Evolutionary conservation across 2,797 vertebrate genomes (phyloP), one percentile per base, ranked within the genome.

Genomic region (Kryptolebias ocellatus): DNA sequence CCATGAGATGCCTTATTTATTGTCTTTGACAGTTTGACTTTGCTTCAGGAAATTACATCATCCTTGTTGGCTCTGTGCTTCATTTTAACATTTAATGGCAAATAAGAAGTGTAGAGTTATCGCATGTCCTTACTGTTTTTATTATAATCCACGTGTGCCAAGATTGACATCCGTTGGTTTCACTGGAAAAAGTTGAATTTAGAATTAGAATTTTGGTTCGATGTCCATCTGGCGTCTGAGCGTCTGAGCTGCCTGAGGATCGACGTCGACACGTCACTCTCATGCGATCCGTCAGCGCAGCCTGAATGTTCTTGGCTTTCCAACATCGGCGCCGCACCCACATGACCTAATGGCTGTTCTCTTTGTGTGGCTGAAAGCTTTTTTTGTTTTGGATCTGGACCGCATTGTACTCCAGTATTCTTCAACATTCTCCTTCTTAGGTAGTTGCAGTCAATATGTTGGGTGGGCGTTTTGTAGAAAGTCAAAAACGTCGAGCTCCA

Each of bases 311-410:
- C 70, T 60, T 64, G 56, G 67, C 74, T 62, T 67, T 76, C 75
- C 79, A 79, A 3, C 70, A 68, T 53, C 46, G 0, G 67, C 1
- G 71, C 83, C 86, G 66, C 88, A 83, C 90, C 88, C 80, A 84
- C 70, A 87, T 90, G 86, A 92, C 74, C 79, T 89, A 61, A 90
- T 59, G 0, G 45, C 67, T 63, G 53, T 27, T 49, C 31, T 69
- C 60, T 44, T 79, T 64, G 67, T 51, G 18, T 16, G n/a, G 64
- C 67, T 74, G 16, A 0, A 24, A 45, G 39, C 49, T 50, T 2
- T 53, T 24, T 24, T 24, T 24, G 20, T 24, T 24, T 60, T 37
- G 58, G 47, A 58, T 72, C 64, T 27, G 53, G 64, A 28, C 44
- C 24, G 27, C 52, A 14, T 28, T 45, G 4, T 5, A 56, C 54